phyloP scores from a whole-genome alignment of 2,113 vertebrate species.

The Eolophus roseicapilla region DNA sequence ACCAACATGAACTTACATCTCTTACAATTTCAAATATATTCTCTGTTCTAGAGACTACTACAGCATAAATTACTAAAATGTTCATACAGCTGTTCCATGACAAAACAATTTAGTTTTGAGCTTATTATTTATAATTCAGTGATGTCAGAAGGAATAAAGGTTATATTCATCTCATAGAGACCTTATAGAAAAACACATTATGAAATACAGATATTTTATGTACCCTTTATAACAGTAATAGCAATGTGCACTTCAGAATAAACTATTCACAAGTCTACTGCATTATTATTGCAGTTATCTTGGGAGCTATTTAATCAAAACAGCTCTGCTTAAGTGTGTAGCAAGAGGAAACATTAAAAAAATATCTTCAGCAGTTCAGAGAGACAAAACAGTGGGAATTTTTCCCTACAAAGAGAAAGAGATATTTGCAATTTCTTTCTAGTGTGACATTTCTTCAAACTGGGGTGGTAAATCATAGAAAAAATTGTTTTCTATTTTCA shows the following conservation, averaged over 20 bases:
- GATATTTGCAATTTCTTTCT: background rate
- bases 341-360: slow-evolving; percentile 45
- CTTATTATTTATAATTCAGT: slow-evolving; percentile 67
- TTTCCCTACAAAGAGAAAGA: slow-evolving; percentile 22
- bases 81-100: slow-evolving; percentile 30
- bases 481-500: background rate
- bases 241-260: slow-evolving; percentile 54
- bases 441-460: background rate
- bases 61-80: slow-evolving; percentile 36
- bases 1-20: background rate
- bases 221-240: slow-evolving; percentile 9
- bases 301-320: slow-evolving; percentile 73
- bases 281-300: slow-evolving; percentile 58
- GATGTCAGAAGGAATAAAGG: slow-evolving; percentile 55
- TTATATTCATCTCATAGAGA: slow-evolving; percentile 34
- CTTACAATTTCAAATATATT: slow-evolving; percentile 44
- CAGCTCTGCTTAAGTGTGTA: slow-evolving; percentile 57
- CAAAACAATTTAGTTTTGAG: slow-evolving; percentile 57
- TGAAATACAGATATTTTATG: slow-evolving; percentile 58
- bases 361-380: slow-evolving; percentile 31
- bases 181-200: slow-evolving; percentile 53
- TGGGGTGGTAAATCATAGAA: background rate
- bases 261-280: slow-evolving; percentile 51
- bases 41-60: slow-evolving; percentile 20
- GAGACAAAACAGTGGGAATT: slow-evolving; percentile 31